Evolutionary conservation across 2,888 invertebrate genomes (phyloP), one percentile per base, ranked within the genome.

Genomic region (Drosophila nr. fundita): DNA sequence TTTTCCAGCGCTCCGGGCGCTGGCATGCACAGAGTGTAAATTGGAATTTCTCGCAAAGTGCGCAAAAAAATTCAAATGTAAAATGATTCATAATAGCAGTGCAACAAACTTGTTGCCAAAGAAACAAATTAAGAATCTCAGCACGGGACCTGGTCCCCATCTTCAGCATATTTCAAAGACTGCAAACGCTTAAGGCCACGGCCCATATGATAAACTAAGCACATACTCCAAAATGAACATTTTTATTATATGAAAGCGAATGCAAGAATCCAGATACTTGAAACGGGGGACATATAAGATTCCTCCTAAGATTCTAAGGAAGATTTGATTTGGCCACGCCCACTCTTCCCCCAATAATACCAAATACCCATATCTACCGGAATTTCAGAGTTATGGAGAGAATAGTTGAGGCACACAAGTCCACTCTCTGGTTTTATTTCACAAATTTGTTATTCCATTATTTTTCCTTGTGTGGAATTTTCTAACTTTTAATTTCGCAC

Each of bases 31-130:
- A 54, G 42, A 55, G 76, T 58, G 68, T 64, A 78, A 73, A 81
- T 78, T 69, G 78, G 76, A 83, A 74, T 81, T 75, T 79, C 84
- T 59, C 50, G 24, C 70, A 53, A 72, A 68, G 63, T 29, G 64
- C 50, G 45, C 55, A 54, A 73, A 55, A 54, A 73, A 73, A 77
- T 73, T 29, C 32, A 70, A 29, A 29, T 29, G 50, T 29, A 13
- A 63, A 73, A 77, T 77, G 68, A 72, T 68, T 73, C 73, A 76
- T 73, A 76, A 65, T 64, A 40, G 45, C 57, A 48, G 67, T 53
- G 52, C 78, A 74, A 74, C 71, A 78, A 78, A 75, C 78, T 74
- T 30, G n/a, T 13, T 49, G 77, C 76, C 77, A 76, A 77, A 72
- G 68, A 67, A 50, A 62, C 24, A 45, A 24, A 45, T 45, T 7